Evolutionary conservation across 1,140 invertebrate genomes (phyloP), one percentile per base, ranked within the genome.

Genomic region (Calephelis virginiensis): DNA sequence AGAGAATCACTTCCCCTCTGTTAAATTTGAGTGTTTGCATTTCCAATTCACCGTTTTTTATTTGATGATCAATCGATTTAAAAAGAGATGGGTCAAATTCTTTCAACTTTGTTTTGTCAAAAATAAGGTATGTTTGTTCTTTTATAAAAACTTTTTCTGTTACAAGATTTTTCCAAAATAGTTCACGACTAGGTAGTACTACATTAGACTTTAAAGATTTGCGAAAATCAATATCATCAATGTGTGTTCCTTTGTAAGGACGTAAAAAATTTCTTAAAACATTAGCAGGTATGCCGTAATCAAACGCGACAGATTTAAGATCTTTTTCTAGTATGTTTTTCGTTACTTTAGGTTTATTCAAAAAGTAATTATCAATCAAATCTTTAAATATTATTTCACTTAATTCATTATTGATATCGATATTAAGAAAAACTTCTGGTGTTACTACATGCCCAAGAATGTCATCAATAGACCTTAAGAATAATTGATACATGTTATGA

Each of bases 391-490:
- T 14, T 46, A 47, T 50, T 66, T 66, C 50, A 45, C 49, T 53
- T 17, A 46, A 45, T 60, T 43, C 37, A 12, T 66, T 37, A 6
- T 66, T 59, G n/a, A 59, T 45, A 38, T 66, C 50, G 46, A 37
- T 14, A 66, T 50, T 60, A 6, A 17, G 14, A 47, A 66, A 66
- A 66, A n/a, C 10, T 28, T 60, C 38, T 14, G 14, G 50, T 14
- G 40, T 60, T 43, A 66, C 45, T 1, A n/a, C 13, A 61, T 43
- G 17, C 6, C 64, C 64, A 28, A 66, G 45, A 59, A 66, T 66
- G 13, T 60, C 53, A n/a, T 66, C 64, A 45, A 61, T 59, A 14
- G 64, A 66, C 13, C 40, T 59, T 17, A 61, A 14, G 37, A 66
- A 60, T 12, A 61, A 46, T 46, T 60, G 46, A 45, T 66, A 61